A percentile compares a stretch with the other conserved stretches of the same genome.
Conservation (phyloP, 2,888 invertebrate species). For the Augochlorella aurata region DNA sequence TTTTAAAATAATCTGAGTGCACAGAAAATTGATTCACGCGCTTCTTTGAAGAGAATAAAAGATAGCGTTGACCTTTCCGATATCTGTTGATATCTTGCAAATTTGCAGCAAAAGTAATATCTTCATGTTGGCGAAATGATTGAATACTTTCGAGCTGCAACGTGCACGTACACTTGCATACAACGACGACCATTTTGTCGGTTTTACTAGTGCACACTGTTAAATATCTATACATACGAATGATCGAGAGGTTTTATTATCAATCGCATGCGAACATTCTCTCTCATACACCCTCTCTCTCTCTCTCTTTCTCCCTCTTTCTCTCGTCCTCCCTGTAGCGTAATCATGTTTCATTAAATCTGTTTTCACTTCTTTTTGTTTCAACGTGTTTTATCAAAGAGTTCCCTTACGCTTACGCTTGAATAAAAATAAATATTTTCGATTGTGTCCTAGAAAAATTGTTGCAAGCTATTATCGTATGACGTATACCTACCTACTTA, state of each 20-base stretch:
- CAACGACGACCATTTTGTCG: background rate
- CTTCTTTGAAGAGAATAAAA: no score
- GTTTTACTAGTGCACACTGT: background rate
- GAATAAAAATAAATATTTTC: conserved; percentile 76
- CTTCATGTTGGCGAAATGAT: no score
- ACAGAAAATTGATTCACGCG: no score
- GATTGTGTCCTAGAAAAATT: conserved; percentile 72
- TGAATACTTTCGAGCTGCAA: no score
- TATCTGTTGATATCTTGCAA: no score
- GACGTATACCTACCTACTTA: conserved; percentile 60
- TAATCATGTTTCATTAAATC: conserved; percentile 23
- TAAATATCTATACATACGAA: background rate
- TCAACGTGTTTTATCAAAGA: conserved; percentile 55
- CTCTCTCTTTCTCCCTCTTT: background rate
- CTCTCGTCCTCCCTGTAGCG: background rate
- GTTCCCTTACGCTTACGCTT: conserved; percentile 59
- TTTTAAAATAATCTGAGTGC: no score
- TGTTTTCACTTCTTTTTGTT: conserved; percentile 16
- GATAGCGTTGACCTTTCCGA: no score
- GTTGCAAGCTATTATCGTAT: conserved; percentile 62
- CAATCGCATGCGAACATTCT: conserved; percentile 6
- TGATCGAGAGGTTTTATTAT: conserved; percentile 17
- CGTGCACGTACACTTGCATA: background rate
- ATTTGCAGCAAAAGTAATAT: no score
- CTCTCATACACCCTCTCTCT: background rate